Base-by-base conservation (phyloP, 2,797 vertebrate genomes). In the Chiloscyllium punctatum region DNA sequence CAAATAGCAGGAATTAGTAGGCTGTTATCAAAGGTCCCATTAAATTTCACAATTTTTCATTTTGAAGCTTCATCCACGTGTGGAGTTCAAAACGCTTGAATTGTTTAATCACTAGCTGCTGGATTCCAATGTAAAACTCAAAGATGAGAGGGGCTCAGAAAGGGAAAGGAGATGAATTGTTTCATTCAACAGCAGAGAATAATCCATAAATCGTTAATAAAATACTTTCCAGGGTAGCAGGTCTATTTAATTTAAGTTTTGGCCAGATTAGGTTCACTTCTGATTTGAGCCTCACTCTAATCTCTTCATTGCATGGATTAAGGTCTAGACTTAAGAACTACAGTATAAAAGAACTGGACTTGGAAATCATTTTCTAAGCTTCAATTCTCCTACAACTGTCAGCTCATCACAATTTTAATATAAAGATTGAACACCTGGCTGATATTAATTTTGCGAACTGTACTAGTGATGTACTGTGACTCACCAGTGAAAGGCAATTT, bases 391-490 rank as follows among this genome's bases (percentile, higher is more conserved):
- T 25, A 87, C 23, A 87, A 87, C 51, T 51, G 84, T 27, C 84
- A 87, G 51, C 15, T 92, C 18, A 92, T 66, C 90, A 68, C 33
- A 68, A 68, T 92, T 66, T 68, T n/a, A 37, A 37, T 68, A 21
- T 69, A 37, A n/a, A 66, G 88, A 90, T 30, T 57, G 87, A 90
- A 53, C 15, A 90, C 27, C 87, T 57, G 57, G 87, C 51, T 30
- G 27, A 90, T 94, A 68, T 94, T 71, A 23, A 94, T 69, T 90
- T 71, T 71, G n/a, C 21, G 71, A 37, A 94, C 68, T 92, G 48
- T 66, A 18, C n/a, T 68, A 7, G n/a, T 68, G 7, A 92, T 68
- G 66, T 94, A 37, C 30, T 69, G 33, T 37, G 66, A 94, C 33
- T 94, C 91, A 94, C 37, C 18, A 69, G 1, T 42, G 68, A 94